These are phyloP conservation scores for Mimas tiliae DNA, from an alignment of 2,888 invertebrate species.

Conservation along the genomic window DNA sequence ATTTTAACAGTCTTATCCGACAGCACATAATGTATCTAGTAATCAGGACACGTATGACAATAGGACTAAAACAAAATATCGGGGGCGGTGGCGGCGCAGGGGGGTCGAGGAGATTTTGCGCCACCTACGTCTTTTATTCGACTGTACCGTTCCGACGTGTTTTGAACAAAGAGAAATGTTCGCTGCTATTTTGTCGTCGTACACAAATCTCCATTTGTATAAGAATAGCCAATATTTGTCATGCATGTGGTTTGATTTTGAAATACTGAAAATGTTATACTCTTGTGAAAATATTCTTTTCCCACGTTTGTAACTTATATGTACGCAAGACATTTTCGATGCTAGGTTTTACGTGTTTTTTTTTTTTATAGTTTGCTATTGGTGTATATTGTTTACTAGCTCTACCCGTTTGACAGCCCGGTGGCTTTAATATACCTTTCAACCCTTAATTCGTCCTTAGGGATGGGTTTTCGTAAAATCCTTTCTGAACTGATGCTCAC, in stretches of 20 bases:
- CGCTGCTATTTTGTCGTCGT: slow-evolving; percentile 41
- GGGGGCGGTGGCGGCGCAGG: slow-evolving; percentile 46
- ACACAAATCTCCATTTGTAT: slow-evolving; percentile 44
- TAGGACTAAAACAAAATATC: slow-evolving; percentile 67
- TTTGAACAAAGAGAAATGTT: slow-evolving; percentile 49
- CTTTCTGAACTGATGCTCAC: too few relatives aligned
- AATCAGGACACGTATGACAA: slow-evolving; percentile 67
- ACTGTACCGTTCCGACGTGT: slow-evolving; percentile 44
- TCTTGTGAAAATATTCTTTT: slow-evolving; percentile 1
- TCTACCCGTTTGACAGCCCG: too few relatives aligned
- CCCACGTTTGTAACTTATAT: not conserved
- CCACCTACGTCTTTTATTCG: slow-evolving; percentile 51
- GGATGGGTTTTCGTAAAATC: too few relatives aligned
- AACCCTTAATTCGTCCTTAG: too few relatives aligned
- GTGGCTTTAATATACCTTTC: too few relatives aligned
- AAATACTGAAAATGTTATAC: slow-evolving; percentile 31
- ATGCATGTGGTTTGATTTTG: slow-evolving; percentile 22
- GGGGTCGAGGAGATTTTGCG: slow-evolving; percentile 53
- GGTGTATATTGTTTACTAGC: not conserved
- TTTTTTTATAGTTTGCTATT: not conserved
- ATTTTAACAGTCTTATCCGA: not conserved
- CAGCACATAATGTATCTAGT: slow-evolving; percentile 47
- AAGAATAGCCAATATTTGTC: slow-evolving; percentile 42
- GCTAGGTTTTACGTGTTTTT: not conserved
- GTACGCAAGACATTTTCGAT: not conserved